Base-by-base conservation (phyloP, 2,113 vertebrate genomes). In the Cichladusa arquata region DNA sequence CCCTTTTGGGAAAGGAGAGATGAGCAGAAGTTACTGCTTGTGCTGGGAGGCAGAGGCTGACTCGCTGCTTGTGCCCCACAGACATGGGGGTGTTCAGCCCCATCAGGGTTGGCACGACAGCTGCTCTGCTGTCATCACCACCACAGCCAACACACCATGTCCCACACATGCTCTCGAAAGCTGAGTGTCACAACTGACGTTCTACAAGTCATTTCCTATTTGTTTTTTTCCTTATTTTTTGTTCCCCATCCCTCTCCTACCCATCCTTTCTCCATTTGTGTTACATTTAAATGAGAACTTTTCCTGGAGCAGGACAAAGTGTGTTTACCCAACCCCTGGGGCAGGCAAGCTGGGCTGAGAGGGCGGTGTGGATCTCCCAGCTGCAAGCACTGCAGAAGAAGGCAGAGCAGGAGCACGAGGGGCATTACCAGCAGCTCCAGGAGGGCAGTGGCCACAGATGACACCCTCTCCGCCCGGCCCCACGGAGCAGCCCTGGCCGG, bases 361-460 rank as follows among this genome's bases (percentile, higher is more conserved):
- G 48, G 54, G 42, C 2, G 5, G 5, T 34, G 13, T 29, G 40
- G 29, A 36, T 4, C 40, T 8, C 44, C 38, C 14, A 7, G 23
- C 67, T 48, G 24, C 1, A 0, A 86, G 66, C 58, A 51, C 38
- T 8, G 4, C 3, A 22, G 20, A 5, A 53, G 58, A 76, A 76
- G 28, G 66, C 84, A 84, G 47, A 61, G 69, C 26, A 91, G 29
- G 71, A 74, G 56, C 0, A 1, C 38, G 19, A 40, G 74, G 53
- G 66, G 44, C 65, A 93, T 97, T 90, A 99, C 99, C 99, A 1
- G 97, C 97, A 86, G 98, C 96, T 81, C 99, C 99, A 1, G 51
- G 70, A 15, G 98, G 98, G 40, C 99, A 99, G 45, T 24, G 81
- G 61, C 97, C 96, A 93, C 99, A 99, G 15, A 91, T 20, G 11